Conservation (phyloP, 2,113 vertebrate genomes). For the Orthonyx spaldingii region DNA sequence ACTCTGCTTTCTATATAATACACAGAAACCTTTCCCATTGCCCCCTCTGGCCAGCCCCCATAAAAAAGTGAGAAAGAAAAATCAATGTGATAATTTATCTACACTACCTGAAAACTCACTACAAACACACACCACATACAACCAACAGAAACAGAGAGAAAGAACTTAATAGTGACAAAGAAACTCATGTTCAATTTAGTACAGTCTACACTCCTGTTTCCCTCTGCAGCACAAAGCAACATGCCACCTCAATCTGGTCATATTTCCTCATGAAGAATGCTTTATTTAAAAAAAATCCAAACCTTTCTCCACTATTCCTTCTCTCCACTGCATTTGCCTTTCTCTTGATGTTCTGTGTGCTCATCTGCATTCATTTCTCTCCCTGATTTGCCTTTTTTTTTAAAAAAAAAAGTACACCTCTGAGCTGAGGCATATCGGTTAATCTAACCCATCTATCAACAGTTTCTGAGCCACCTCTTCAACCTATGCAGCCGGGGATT, state of each 20-base stretch:
- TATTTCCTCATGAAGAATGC: not conserved
- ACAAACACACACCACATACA: not conserved
- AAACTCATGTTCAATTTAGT: not conserved
- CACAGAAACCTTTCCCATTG: not conserved
- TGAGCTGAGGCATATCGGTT: not conserved
- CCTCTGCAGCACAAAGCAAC: not conserved
- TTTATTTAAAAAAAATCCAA: not conserved
- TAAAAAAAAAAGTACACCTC: not conserved
- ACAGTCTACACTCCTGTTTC: not conserved
- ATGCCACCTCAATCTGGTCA: not conserved
- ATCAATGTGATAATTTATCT: slow-evolving; percentile 31
- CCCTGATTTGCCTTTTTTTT: not conserved
- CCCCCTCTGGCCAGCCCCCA: not conserved
- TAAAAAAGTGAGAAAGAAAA: slow-evolving; percentile 12
- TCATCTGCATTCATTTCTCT: not conserved
- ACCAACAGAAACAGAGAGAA: not conserved
- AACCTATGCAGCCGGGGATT: not conserved
- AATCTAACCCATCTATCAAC: slow-evolving; percentile 48
- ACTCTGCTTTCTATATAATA: not conserved
- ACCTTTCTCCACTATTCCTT: not conserved
- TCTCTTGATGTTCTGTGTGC: not conserved
- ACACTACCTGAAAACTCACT: not conserved
- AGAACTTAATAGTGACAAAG: not conserved
- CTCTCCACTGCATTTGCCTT: not conserved
- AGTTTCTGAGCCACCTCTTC: slow-evolving; percentile 16